These are phyloP conservation scores for Petroica traversi DNA, from an alignment of 2,113 vertebrate species.

Conservation along the genomic window DNA sequence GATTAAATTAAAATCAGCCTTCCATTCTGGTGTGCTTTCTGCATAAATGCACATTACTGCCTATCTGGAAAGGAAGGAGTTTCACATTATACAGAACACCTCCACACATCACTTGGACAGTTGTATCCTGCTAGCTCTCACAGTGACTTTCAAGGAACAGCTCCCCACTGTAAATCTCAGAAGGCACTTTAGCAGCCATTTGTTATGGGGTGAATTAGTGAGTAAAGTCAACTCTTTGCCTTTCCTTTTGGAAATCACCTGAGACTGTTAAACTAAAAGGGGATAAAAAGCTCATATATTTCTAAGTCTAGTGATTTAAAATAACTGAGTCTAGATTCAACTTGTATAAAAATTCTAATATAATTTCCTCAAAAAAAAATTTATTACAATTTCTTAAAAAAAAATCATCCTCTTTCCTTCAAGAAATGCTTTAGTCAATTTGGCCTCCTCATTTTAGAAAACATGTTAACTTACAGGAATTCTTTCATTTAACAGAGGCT, in stretches of 20 bases:
- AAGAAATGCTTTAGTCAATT: not conserved
- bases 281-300: slow-evolving; percentile 25
- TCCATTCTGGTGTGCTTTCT: not conserved
- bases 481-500: not conserved
- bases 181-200: slow-evolving; percentile 57
- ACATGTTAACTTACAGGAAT: not conserved
- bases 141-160: slow-evolving; percentile 34
- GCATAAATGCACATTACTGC: not conserved
- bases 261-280: slow-evolving; percentile 43
- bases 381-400: not conserved
- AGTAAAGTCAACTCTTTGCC: slow-evolving; percentile 33
- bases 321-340: slow-evolving; percentile 8
- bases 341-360: not conserved
- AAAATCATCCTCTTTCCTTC: not conserved
- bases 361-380: slow-evolving; percentile 8
- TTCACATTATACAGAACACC: slow-evolving; percentile 14
- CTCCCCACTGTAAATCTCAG: slow-evolving; percentile 42
- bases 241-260: slow-evolving; percentile 41
- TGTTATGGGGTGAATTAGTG: slow-evolving; percentile 50
- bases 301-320: slow-evolving; percentile 48
- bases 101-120: slow-evolving; percentile 38
- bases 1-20: slow-evolving; percentile 24
- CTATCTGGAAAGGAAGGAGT: not conserved
- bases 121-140: slow-evolving; percentile 30
- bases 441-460: not conserved